Conservation (phyloP, 2,888 invertebrate genomes). For the Leistus spinibarbis region DNA sequence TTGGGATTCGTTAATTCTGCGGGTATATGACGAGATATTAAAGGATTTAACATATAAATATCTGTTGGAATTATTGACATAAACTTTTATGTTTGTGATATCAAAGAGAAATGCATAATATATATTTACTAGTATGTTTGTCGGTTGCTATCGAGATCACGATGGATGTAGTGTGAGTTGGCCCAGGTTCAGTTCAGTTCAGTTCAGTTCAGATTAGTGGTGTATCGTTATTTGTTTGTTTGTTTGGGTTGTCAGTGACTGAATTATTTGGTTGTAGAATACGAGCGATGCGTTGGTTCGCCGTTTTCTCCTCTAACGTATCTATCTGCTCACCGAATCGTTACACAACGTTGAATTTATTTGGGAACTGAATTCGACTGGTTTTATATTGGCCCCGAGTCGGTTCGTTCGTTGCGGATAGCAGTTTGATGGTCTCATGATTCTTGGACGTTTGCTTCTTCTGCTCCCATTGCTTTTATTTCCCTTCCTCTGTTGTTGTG, state of each 20-base stretch:
- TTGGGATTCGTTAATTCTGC: no score
- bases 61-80: no score
- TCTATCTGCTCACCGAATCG: constrained; percentile 21
- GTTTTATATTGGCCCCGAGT: constrained; percentile 8
- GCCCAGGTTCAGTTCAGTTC: background rate
- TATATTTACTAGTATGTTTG: background rate
- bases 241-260: background rate
- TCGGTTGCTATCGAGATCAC: no score
- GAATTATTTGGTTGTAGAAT: background rate
- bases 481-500: no score
- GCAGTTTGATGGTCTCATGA: background rate
- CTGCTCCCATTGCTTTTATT: background rate
- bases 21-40: no score
- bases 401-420: background rate
- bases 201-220: background rate
- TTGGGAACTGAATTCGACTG: constrained; percentile 21
- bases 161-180: background rate
- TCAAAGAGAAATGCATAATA: background rate
- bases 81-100: no score
- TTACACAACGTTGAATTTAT: constrained; percentile 26
- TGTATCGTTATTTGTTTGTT: constrained; percentile 4
- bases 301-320: background rate
- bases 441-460: background rate
- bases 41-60: no score
- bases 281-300: background rate